Conservation (phyloP, 1,140 invertebrate genomes). For the Vollenhovia emeryi region DNA sequence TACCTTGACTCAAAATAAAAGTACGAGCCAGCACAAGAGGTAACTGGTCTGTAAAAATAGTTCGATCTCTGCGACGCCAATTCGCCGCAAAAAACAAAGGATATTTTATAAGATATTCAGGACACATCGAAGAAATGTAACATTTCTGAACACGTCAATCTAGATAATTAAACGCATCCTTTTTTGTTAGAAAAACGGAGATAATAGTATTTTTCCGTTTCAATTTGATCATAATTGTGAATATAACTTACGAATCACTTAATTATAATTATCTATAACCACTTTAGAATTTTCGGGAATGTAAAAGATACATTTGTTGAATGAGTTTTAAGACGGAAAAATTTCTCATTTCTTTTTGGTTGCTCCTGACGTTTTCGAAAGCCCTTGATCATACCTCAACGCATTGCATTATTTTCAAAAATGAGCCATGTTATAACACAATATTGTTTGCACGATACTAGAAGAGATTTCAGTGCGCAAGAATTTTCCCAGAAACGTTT, state of each 20-base stretch:
- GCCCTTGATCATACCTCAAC: no score
- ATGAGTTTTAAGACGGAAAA: background rate
- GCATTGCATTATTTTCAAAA: slow-evolving; percentile 12
- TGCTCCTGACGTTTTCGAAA: background rate
- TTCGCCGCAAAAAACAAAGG: background rate
- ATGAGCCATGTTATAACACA: background rate
- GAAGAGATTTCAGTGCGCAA: background rate
- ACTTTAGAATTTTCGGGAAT: background rate
- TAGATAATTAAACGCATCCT: background rate
- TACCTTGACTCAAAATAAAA: background rate
- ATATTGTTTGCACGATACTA: background rate
- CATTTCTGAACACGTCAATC: background rate
- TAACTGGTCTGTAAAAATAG: no score
- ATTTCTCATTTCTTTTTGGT: background rate
- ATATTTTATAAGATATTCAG: background rate
- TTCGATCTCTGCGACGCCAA: background rate
- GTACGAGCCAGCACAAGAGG: background rate
- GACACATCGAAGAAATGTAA: background rate
- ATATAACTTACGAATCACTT: no score
- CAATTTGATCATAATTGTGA: background rate
- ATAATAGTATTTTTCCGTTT: background rate
- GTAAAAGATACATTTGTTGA: background rate
- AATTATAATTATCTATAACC: background rate
- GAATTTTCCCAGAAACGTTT: background rate
- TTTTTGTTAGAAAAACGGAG: background rate